Evolutionary conservation across 2,888 invertebrate genomes (phyloP).

Genomic region (Eupithecia tripunctaria): DNA sequence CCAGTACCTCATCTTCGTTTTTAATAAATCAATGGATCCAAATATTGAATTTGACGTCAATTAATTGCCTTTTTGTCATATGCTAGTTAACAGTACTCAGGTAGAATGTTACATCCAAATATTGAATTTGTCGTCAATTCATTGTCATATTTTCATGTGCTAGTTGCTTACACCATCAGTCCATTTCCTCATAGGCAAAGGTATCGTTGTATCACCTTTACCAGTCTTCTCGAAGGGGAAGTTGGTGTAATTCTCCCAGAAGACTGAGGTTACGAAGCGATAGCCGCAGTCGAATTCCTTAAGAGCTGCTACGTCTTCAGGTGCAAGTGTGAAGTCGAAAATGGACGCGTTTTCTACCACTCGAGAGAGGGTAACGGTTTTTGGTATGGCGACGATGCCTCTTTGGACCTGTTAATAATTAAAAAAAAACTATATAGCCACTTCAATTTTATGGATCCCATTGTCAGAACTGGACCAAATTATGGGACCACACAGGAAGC

Average conservation of each 20-base stretch:
- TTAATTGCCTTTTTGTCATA: no score
- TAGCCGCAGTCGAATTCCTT: conserved; percentile 58
- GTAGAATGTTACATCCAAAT: no score
- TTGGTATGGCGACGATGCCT: conserved; percentile 62
- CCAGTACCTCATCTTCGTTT: no score
- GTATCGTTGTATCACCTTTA: conserved; percentile 37
- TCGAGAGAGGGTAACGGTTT: conserved; percentile 59
- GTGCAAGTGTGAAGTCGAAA: conserved; percentile 59
- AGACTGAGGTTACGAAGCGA: conserved; percentile 51
- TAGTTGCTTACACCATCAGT: conserved; percentile 51
- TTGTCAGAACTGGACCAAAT: no score
- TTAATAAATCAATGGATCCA: no score
- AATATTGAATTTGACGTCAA: no score
- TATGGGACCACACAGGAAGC: no score
- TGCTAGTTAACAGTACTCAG: no score
- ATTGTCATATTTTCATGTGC: neutral
- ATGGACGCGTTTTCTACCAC: conserved; percentile 66
- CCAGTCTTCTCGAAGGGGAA: conserved; percentile 63
- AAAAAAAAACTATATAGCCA: no score
- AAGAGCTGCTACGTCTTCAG: conserved; percentile 39
- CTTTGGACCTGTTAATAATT: conserved; percentile 68
- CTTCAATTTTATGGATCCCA: no score
- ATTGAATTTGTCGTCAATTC: no score
- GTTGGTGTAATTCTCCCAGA: conserved; percentile 56
- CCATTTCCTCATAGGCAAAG: conserved; percentile 47